phyloP scores from a whole-genome alignment of 2,113 vertebrate species.

The Haemorhous mexicanus region DNA sequence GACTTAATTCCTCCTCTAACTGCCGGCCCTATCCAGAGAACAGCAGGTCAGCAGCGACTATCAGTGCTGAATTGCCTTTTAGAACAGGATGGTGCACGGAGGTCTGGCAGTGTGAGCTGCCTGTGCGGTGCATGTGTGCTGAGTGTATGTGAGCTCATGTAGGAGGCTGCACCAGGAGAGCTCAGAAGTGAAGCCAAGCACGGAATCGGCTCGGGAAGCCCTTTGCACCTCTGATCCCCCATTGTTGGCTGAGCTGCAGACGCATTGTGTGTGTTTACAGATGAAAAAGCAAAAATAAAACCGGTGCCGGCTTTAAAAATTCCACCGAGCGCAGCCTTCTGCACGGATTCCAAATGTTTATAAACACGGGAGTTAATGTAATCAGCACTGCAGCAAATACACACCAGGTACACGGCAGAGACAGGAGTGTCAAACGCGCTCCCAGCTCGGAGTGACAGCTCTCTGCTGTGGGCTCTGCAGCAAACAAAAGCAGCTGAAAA shows the following conservation, averaged over 20 bases:
- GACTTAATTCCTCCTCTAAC: not conserved
- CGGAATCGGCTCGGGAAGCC: slow-evolving; percentile 4
- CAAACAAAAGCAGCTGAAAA: slow-evolving; percentile 44
- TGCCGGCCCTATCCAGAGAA: not conserved
- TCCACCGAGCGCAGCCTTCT: slow-evolving; percentile 40
- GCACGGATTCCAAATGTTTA: slow-evolving; percentile 72
- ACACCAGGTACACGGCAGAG: slow-evolving; percentile 66
- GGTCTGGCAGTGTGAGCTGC: not conserved
- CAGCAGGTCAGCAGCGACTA: not conserved
- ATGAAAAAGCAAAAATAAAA: slow-evolving; percentile 48
- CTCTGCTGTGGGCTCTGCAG: slow-evolving; percentile 40
- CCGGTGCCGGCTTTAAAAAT: slow-evolving; percentile 12
- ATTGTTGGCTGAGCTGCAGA: not conserved
- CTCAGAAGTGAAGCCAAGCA: slow-evolving; percentile 16
- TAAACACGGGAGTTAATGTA: slow-evolving; percentile 74
- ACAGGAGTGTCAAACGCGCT: slow-evolving; percentile 51
- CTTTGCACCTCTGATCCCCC: slow-evolving; percentile 30
- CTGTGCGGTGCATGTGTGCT: rapidly evolving
- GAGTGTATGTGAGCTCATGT: rapidly evolving
- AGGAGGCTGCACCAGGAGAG: not conserved
- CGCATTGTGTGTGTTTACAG: slow-evolving; percentile 10
- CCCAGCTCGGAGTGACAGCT: slow-evolving; percentile 21
- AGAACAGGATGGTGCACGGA: not conserved
- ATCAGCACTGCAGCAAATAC: slow-evolving; percentile 76
- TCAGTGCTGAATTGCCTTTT: not conserved